Evolutionary conservation across 2,797 vertebrate genomes (phyloP).

Genomic region (Poeciliopsis turneri): DNA sequence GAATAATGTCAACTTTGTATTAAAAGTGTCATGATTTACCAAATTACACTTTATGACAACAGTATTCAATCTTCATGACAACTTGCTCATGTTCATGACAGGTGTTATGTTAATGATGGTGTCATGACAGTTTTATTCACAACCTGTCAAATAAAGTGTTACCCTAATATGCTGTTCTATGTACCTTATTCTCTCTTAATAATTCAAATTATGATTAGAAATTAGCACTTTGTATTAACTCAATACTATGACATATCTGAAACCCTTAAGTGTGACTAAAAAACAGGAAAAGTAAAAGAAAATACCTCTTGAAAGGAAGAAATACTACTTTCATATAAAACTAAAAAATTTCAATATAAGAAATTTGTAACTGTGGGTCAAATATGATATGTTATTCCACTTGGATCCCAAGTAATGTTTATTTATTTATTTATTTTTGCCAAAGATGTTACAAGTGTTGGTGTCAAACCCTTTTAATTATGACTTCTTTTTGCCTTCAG

Average conservation of each 20-base stretch:
- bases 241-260: background rate
- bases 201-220: background rate
- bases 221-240: background rate
- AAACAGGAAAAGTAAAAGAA: background rate
- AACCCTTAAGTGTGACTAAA: background rate
- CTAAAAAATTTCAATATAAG: background rate
- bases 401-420: background rate
- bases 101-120: too few species aligned
- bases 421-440: background rate
- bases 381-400: background rate
- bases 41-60: too few species aligned
- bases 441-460: background rate
- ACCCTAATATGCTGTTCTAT: background rate
- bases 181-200: background rate
- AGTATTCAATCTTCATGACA: too few species aligned
- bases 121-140: too few species aligned
- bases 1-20: too few species aligned
- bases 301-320: background rate
- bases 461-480: background rate
- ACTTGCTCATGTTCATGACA: too few species aligned
- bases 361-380: background rate
- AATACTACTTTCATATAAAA: background rate
- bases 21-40: too few species aligned
- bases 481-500: constrained; percentile 64
- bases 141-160: too few species aligned